phyloP scores from a whole-genome alignment of 2,113 vertebrate genomes.

The Podiceps cristatus region DNA sequence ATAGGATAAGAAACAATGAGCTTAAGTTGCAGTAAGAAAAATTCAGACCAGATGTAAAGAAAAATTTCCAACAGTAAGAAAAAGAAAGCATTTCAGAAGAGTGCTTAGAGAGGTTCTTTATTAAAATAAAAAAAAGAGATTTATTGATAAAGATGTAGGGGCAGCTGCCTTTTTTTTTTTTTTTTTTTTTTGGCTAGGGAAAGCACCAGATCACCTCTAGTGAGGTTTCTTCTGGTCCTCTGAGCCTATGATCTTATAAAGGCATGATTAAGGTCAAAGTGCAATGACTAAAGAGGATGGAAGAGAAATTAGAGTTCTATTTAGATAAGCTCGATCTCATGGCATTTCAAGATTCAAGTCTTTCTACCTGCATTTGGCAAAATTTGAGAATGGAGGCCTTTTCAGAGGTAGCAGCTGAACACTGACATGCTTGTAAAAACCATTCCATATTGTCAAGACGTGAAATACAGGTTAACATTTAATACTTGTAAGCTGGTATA shows the following conservation, averaged over 20 bases:
- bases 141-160: background rate
- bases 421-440: background rate
- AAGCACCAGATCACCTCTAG: background rate
- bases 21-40: background rate
- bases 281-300: background rate
- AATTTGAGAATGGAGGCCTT: background rate
- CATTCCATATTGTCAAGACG: rapidly evolving
- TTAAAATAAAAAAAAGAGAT: too few relatives aligned
- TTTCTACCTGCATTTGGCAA: background rate
- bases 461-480: background rate
- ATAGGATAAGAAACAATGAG: background rate
- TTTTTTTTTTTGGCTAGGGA: background rate
- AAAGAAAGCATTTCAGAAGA: background rate
- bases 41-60: background rate
- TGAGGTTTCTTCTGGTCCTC: background rate
- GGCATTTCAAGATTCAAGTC: background rate
- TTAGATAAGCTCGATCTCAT: background rate
- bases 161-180: background rate
- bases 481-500: background rate
- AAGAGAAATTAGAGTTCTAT: background rate
- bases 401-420: background rate
- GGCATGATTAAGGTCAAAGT: background rate
- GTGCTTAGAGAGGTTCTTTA: background rate
- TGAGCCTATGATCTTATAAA: background rate
- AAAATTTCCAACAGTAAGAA: background rate